Base-by-base conservation (phyloP, 1,140 invertebrate genomes). In the Caerostris extrusa region DNA sequence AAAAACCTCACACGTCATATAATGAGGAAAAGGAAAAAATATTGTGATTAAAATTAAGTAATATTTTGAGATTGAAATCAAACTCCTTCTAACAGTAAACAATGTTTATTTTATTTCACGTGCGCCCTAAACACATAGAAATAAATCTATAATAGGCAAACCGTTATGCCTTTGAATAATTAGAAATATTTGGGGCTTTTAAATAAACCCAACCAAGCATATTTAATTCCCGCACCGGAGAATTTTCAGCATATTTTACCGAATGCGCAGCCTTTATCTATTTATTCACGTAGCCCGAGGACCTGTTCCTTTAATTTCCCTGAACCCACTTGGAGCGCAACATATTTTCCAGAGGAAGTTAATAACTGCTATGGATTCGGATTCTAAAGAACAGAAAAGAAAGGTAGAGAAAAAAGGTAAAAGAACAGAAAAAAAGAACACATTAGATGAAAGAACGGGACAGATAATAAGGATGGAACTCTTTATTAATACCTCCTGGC, bases 401-500 rank as follows among this genome's bases (percentile, higher is more conserved):
- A 64, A 87, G 60, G 71, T 67, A 88, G n/a, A 90, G 77, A 90
- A 69, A 86, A 56, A 77, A 90, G 67, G 55, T 57, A 34, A 57
- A 34, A 34, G 34, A 34, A 34, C n/a, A 85, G 82, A 10, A 88
- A 61, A 88, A 64, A 88, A 88, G 58, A 53, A n/a, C 50, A 77
- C 67, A 90, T 69, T 77, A 90, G 69, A 90, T 90, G 57, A 90
- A n/a, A 90, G 88, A 90, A 77, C 67, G 55, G 57, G 57, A 58
- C 88, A 90, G 88, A 90, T 90, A 90, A 90, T 90, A 90, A 77
- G 88, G 67, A 61, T 57, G 69, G 55, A 90, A 67, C 12, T 69
- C 88, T 90, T 90, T 88, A 88, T 90, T 90, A 90, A 90, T 90
- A 90, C 88, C 88, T 90, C 19, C 88, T 90, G 88, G 88, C 88